phyloP scores from a whole-genome alignment of 1,140 invertebrate genomes.

The Nixonia krombeini region DNA sequence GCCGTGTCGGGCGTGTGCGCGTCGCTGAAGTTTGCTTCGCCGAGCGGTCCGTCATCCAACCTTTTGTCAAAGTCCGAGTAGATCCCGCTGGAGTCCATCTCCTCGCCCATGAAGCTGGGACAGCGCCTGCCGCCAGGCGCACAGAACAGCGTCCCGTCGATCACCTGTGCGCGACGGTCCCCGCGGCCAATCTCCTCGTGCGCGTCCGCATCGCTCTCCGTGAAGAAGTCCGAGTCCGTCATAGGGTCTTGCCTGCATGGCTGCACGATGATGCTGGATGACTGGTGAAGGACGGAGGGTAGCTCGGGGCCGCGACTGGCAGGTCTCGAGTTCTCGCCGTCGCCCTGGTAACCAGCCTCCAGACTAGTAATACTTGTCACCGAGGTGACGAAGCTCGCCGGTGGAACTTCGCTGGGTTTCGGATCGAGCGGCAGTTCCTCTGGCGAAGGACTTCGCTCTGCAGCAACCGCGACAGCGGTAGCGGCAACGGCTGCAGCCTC shows the following conservation, averaged over 20 bases:
- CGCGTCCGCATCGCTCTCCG: slow-evolving; percentile 87
- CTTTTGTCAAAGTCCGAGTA: slow-evolving; percentile 85
- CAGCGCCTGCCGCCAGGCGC: slow-evolving; percentile 68
- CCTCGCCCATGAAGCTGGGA: slow-evolving; percentile 73
- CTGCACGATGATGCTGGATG: slow-evolving; percentile 60
- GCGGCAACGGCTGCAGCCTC: slow-evolving; percentile 24
- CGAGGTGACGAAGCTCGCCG: slow-evolving; percentile 83
- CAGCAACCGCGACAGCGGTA: too few species aligned
- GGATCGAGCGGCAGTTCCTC: slow-evolving; percentile 86
- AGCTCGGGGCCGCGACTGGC: slow-evolving; percentile 82
- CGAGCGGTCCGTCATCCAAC: slow-evolving; percentile 56
- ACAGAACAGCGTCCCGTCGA: slow-evolving; percentile 87
- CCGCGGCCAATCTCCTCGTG: slow-evolving; percentile 81
- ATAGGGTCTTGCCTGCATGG: slow-evolving; percentile 80
- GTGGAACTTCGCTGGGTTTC: slow-evolving; percentile 56
- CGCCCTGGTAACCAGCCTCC: slow-evolving; percentile 88
- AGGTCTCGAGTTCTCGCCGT: slow-evolving; percentile 86
- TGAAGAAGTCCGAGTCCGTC: slow-evolving; percentile 92
- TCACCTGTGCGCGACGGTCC: slow-evolving; percentile 76
- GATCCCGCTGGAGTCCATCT: slow-evolving; percentile 89
- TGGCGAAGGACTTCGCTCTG: slow-evolving; percentile 83
- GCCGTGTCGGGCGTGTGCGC: slow-evolving; percentile 60
- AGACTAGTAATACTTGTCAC: slow-evolving; percentile 88
- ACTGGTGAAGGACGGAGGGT: slow-evolving; percentile 70
- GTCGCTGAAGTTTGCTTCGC: slow-evolving; percentile 51